phyloP scores from a whole-genome alignment of 2,797 vertebrate species.

The Cyclura pinguis region DNA sequence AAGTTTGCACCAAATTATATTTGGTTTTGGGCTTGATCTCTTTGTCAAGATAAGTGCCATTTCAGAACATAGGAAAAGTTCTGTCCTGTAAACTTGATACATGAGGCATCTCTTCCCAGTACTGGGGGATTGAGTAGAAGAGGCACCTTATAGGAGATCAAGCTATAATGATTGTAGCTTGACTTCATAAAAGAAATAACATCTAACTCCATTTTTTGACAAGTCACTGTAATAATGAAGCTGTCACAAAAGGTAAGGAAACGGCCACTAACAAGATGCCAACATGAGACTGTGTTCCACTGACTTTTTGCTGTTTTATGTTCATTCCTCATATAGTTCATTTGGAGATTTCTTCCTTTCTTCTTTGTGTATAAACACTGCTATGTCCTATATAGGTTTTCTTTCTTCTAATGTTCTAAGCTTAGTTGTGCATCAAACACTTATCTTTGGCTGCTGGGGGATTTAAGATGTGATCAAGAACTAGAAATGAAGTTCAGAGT shows the following conservation, averaged over 20 bases:
- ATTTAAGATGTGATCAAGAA: too few relatives aligned
- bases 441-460: too few relatives aligned
- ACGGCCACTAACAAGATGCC: background rate
- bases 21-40: background rate
- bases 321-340: too few relatives aligned
- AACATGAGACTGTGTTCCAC: too few relatives aligned
- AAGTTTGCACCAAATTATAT: background rate
- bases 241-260: background rate
- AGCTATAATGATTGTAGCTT: too few relatives aligned
- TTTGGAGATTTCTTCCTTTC: too few relatives aligned
- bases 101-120: background rate
- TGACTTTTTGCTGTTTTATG: too few relatives aligned
- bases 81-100: slow-evolving; percentile 9
- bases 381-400: too few relatives aligned
- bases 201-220: background rate
- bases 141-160: too few relatives aligned
- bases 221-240: background rate
- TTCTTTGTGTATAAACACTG: too few relatives aligned
- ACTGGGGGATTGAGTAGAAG: background rate
- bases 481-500: background rate
- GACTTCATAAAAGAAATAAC: too few relatives aligned
- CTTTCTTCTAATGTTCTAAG: background rate
- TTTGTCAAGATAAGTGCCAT: background rate
- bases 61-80: slow-evolving; percentile 3
- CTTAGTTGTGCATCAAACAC: background rate